phyloP scores from a whole-genome alignment of 2,797 vertebrate genomes.

The Liasis olivaceus region DNA sequence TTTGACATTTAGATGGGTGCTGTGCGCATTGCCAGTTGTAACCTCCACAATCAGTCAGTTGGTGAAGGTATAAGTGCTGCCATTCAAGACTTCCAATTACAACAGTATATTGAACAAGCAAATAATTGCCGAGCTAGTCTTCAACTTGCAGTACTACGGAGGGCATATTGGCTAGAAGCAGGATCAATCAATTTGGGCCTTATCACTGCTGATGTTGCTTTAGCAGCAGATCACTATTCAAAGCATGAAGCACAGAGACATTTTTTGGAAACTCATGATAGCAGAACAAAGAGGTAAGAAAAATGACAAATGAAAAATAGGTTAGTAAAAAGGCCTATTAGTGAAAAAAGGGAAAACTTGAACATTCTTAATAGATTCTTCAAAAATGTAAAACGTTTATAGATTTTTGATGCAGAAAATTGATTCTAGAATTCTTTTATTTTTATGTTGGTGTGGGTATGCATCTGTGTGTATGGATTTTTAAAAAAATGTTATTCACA shows the following conservation, averaged over 20 bases:
- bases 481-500: background rate
- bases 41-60: conserved; percentile 96
- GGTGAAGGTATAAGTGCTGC: conserved; percentile 95
- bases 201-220: conserved; percentile 91
- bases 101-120: conserved; percentile 90
- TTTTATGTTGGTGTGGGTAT: background rate
- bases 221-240: conserved; percentile 92
- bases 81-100: conserved; percentile 89
- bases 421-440: background rate
- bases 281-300: conserved; percentile 88
- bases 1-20: conserved; percentile 81
- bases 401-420: background rate
- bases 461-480: background rate
- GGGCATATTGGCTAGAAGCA: conserved; percentile 95
- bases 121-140: conserved; percentile 79
- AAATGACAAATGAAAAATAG: background rate
- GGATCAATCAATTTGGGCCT: conserved; percentile 92
- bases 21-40: conserved; percentile 91
- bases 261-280: conserved; percentile 93
- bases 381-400: background rate
- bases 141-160: conserved; percentile 85
- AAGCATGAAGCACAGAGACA: conserved; percentile 93
- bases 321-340: background rate
- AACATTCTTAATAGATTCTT: background rate
- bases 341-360: background rate